Base-by-base conservation (phyloP, 2,888 invertebrate species). In the Sericinus montela region DNA sequence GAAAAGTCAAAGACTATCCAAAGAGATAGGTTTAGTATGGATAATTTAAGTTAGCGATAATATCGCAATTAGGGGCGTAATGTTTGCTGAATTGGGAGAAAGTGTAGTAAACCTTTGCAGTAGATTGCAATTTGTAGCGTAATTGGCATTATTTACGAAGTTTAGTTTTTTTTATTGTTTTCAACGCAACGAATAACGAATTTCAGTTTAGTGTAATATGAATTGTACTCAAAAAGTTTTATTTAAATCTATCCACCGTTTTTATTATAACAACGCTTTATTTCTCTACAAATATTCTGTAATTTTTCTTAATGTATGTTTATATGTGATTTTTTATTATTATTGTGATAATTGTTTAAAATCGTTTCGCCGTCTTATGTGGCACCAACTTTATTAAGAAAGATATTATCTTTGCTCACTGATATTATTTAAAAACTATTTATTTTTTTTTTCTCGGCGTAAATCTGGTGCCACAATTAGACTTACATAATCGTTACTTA, bases 71-170 rank as follows among this genome's bases (percentile, higher is more conserved):
- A 19, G 19, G 3, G 19, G 19, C 5, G 7, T 8, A 15, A 30
- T 15, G 11, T 23, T 11, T 10, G 34, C 16, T 28, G 32, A 16
- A 16, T 13, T 32, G 13, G 25, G 32, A 34, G 32, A 30, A 32
- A 39, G n/a, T 32, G 46, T 46, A 47, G 28, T 46, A 19, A 16
- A 48, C 16, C 35, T 32, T 36, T 40, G 35, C 42, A 42, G 43
- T 48, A 41, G 28, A 35, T 40, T 53, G 61, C 54, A 67, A 68
- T 63, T 69, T 64, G 63, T 75, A 68, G 67, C 56, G 47, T 52
- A 59, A 72, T 74, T 69, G 77, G 79, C 80, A 80, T 81, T 80
- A 77, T 67, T 65, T 65, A 11, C 19, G 19, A 19, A 65, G 58
- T 52, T 54, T 47, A 50, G 48, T 34, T 52, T 53, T 53, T 52